Evolutionary conservation across 2,113 vertebrate genomes (phyloP).

Genomic region (Cynocephalus volans): DNA sequence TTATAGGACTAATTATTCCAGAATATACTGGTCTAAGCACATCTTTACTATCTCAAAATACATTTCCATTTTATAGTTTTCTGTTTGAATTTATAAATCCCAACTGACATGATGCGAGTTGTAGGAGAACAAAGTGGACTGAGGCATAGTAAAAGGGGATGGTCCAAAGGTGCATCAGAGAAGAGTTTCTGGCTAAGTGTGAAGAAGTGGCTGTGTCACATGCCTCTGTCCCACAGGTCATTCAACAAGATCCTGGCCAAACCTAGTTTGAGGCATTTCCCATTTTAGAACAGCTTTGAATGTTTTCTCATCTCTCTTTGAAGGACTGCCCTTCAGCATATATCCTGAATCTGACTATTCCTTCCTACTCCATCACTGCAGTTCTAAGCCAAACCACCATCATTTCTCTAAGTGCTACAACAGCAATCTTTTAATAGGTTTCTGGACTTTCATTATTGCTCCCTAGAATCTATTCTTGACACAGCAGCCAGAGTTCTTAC

Average conservation of each 20-base stretch:
- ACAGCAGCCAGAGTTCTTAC: not conserved
- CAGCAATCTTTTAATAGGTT: not conserved
- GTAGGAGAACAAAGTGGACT: not conserved
- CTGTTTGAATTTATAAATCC: not conserved
- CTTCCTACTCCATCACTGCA: not conserved
- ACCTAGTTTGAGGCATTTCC: not conserved
- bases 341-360: not conserved
- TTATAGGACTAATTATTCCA: not conserved
- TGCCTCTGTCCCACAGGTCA: not conserved
- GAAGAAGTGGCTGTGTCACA: not conserved
- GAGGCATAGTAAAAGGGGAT: not conserved
- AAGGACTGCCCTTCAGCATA: not conserved
- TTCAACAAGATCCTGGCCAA: not conserved
- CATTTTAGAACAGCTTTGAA: not conserved
- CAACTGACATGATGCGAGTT: not conserved
- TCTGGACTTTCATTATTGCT: not conserved
- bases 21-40: not conserved
- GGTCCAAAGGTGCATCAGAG: not conserved
- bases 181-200: not conserved
- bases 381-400: not conserved
- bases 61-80: slow-evolving; percentile 20
- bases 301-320: not conserved
- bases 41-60: not conserved
- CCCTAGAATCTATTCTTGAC: not conserved
- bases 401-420: not conserved